Conservation (phyloP, 2,113 vertebrate genomes). For the Phyllostomus hastatus region DNA sequence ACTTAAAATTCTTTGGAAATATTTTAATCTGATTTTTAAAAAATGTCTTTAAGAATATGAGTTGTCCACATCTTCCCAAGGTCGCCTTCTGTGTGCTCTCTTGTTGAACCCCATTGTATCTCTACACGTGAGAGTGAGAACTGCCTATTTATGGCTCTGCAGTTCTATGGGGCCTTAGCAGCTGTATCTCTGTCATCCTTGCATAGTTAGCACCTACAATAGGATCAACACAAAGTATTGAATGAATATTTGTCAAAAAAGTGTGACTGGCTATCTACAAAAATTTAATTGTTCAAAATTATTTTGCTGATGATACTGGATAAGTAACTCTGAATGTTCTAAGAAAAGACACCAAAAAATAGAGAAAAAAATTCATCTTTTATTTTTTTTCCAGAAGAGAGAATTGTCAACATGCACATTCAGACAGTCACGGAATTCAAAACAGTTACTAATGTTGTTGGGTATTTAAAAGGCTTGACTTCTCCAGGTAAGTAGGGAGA, state of each 20-base stretch:
- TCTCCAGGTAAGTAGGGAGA: conserved; percentile 86
- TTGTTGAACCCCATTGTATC: background rate
- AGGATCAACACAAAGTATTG: background rate
- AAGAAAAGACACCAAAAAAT: background rate
- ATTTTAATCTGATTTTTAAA: background rate
- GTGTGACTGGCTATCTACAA: background rate
- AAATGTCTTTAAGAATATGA: background rate
- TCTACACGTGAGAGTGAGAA: background rate
- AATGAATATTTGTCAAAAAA: background rate
- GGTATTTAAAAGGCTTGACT: conserved; percentile 87
- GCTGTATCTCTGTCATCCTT: background rate
- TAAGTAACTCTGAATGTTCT: background rate
- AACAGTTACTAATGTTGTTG: conserved; percentile 90
- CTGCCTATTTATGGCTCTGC: background rate
- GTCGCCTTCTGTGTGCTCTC: background rate
- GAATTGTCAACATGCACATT: conserved; percentile 84
- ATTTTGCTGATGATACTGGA: background rate
- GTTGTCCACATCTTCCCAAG: background rate
- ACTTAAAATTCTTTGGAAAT: background rate
- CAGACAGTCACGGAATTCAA: conserved; percentile 84
- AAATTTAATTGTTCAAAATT: background rate
- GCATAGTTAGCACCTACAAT: background rate
- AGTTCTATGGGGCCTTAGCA: background rate
- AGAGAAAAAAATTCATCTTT: background rate
- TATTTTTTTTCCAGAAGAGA: conserved; percentile 71